phyloP scores from a whole-genome alignment of 2,797 vertebrate genomes.

The Acrossocheilus fasciatus region DNA sequence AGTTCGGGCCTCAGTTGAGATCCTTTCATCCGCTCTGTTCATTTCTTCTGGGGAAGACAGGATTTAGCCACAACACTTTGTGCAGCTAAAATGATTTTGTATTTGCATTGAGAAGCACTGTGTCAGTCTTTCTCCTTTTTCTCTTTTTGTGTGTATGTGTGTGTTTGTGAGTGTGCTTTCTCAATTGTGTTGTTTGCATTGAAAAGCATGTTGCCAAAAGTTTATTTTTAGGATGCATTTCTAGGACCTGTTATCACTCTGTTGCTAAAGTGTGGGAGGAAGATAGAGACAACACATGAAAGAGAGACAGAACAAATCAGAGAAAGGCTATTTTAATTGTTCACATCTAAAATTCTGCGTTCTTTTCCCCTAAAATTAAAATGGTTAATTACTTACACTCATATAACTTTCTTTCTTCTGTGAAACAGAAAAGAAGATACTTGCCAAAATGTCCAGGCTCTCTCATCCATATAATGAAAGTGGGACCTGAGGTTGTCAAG shows the following conservation, averaged over 20 bases:
- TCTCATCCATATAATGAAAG: background rate
- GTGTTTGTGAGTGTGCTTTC: slow-evolving; percentile 1
- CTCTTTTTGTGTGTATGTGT: slow-evolving; percentile 21
- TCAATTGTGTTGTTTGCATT: slow-evolving; percentile 74
- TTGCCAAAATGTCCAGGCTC: background rate
- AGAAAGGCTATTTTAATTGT: slow-evolving; percentile 67
- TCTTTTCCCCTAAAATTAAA: slow-evolving; percentile 67
- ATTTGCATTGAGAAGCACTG: slow-evolving; percentile 78
- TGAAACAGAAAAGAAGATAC: background rate
- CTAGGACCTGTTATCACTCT: slow-evolving; percentile 73
- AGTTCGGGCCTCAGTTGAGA: slow-evolving; percentile 73
- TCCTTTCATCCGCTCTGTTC: slow-evolving; percentile 71
- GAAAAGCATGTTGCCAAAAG: slow-evolving; percentile 75
- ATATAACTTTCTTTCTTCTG: background rate
- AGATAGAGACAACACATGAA: slow-evolving; percentile 32
- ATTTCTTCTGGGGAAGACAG: slow-evolving; percentile 67
- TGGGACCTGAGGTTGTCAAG: background rate
- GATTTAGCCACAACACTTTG: slow-evolving; percentile 71
- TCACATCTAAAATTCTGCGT: slow-evolving; percentile 76
- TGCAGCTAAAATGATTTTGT: slow-evolving; percentile 77
- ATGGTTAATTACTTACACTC: background rate
- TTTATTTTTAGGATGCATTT: slow-evolving; percentile 82
- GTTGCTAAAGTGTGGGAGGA: slow-evolving; percentile 66
- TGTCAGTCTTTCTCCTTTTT: slow-evolving; percentile 65
- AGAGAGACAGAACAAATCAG: slow-evolving; percentile 2